Evolutionary conservation across 1,140 invertebrate species (phyloP), one percentile per base, ranked within the genome.

Genomic region (Pararge aegeria): DNA sequence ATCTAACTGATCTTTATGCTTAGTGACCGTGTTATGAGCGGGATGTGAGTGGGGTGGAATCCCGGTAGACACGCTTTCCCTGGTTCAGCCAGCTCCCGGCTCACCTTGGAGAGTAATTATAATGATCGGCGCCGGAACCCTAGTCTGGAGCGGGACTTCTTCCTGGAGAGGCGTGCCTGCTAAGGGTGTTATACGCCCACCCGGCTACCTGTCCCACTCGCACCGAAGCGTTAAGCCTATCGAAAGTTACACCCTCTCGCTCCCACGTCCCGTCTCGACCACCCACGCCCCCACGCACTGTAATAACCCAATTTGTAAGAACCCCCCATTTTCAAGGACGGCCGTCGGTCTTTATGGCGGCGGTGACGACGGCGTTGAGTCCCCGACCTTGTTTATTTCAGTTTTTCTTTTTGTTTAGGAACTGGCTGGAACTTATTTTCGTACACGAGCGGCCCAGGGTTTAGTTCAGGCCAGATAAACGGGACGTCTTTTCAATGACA

Each of bases 51-150:
- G 61, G 59, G 58, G 64, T 20, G 42, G 46, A 54, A 55, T 74
- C 74, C 75, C 76, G 73, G 75, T 63, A 76, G 78, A 79, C 70
- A 75, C 69, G 72, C 73, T 66, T 66, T 68, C 66, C 63, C 73
- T 72, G 83, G 83, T 84, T 88, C 79, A 71, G 74, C 70, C 75
- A 78, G 80, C 83, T 83, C 83, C 74, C 80, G 73, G 70, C 83
- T 87, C 83, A 87, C 86, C 83, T 89, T 87, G 86, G 83, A 89
- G 86, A 89, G 83, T 89, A 89, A 89, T 89, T 89, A 89, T 89
- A 89, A 89, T 89, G 86, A 87, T 89, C 86, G 86, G 86, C 86
- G 83, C 86, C 86, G 83, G 82, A 89, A 81, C 82, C 83, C 82
- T 73, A 84, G 82, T 78, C 84, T 83, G 83, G 83, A 74, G 71